Evolutionary conservation across 1,140 invertebrate species (phyloP).

Genomic region (Polypedilum pembai): DNA sequence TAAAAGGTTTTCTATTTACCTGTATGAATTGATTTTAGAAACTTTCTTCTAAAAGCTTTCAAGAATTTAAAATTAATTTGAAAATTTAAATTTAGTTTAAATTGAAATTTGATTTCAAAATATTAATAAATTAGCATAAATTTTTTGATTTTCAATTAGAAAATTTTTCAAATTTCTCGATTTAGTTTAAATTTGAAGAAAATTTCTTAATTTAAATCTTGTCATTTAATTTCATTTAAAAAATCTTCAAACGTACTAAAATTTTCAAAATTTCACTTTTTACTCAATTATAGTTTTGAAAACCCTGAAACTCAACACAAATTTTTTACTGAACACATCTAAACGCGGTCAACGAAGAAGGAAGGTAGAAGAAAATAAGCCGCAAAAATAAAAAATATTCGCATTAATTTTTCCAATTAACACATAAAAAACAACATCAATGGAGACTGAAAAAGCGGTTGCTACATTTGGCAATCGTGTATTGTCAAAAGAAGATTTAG

Average conservation of each 20-base stretch:
- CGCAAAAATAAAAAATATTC: conserved; percentile 13
- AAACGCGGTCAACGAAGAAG: neutral
- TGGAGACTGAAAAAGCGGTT: conserved; percentile 1
- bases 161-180: no score
- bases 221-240: no score
- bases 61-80: no score
- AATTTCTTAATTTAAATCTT: no score
- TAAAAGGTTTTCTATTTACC: no score
- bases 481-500: conserved; percentile 37
- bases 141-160: no score
- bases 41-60: no score
- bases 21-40: no score
- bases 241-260: neutral
- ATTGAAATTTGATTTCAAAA: no score
- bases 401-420: neutral
- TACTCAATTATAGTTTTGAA: neutral
- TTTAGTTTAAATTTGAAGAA: no score
- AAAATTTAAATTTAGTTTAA: no score
- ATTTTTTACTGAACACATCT: neutral
- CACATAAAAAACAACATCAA: neutral
- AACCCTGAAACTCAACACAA: neutral
- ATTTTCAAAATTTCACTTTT: neutral
- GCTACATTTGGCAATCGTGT: conserved; percentile 30
- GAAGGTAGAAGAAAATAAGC: conserved; percentile 14
- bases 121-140: no score